phyloP scores from a whole-genome alignment of 2,888 invertebrate genomes.

The Drosophila helvetica region DNA sequence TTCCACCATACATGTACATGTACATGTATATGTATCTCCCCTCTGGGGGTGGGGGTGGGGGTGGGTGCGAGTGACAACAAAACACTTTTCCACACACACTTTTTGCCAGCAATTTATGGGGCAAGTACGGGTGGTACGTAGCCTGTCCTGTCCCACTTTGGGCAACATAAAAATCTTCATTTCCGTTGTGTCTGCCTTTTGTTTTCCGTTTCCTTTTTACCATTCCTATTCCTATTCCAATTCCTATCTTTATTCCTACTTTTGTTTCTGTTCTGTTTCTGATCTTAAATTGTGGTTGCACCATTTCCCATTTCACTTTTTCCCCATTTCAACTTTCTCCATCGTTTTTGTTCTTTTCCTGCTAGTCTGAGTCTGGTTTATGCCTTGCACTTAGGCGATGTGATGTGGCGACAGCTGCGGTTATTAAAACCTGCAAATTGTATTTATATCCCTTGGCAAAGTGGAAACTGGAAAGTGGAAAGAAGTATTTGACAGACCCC shows the following conservation, averaged over 20 bases:
- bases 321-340: constrained; percentile 30
- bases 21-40: background rate
- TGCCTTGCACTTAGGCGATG: constrained; percentile 51
- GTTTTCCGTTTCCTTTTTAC: constrained; percentile 39
- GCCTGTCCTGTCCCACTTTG: constrained; percentile 38
- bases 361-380: constrained; percentile 34
- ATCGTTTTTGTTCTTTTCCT: constrained; percentile 9
- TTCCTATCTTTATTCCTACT: background rate
- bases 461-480: constrained; percentile 7
- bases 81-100: constrained; percentile 59
- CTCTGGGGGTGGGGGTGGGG: constrained; percentile 6
- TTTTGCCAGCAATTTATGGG: constrained; percentile 67
- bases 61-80: constrained; percentile 24
- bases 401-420: constrained; percentile 45
- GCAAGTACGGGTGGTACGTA: constrained; percentile 23
- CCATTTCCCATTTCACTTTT: constrained; percentile 47
- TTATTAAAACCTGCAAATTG: constrained; percentile 57
- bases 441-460: constrained; percentile 52
- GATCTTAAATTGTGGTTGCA: constrained; percentile 61
- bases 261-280: constrained; percentile 20
- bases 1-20: no score
- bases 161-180: constrained; percentile 61
- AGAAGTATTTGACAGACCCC: constrained; percentile 23
- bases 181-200: constrained; percentile 53
- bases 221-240: constrained; percentile 8